Conservation (phyloP, 2,797 vertebrate genomes). For the Anguilla pacifica region DNA sequence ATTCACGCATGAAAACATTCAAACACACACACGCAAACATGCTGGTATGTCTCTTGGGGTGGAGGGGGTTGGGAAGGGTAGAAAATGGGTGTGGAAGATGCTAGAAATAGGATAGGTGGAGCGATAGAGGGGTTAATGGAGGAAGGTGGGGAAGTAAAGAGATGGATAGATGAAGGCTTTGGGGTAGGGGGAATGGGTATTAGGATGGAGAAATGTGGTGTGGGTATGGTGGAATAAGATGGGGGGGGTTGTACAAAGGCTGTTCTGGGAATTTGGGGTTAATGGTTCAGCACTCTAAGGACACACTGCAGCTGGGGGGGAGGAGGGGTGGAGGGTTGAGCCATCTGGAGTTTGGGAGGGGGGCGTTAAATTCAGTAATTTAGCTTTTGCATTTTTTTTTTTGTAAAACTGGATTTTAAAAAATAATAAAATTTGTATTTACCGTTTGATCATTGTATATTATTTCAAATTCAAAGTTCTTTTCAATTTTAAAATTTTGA, state of each 20-base stretch:
- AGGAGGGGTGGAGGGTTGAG: too few relatives aligned
- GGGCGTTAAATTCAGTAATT: neutral
- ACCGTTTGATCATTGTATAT: neutral
- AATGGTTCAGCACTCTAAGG: neutral
- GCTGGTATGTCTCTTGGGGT: too few relatives aligned
- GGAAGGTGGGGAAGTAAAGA: too few relatives aligned
- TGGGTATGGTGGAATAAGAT: neutral
- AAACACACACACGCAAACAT: too few relatives aligned
- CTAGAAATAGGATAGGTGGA: neutral
- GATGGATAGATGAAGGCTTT: neutral
- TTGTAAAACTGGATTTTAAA: neutral
- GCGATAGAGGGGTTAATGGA: neutral
- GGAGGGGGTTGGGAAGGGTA: neutral
- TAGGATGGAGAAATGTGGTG: neutral
- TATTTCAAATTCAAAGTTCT: too few relatives aligned
- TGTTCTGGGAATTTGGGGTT: neutral
- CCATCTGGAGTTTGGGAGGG: neutral
- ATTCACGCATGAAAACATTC: too few relatives aligned
- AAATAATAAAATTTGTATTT: neutral
- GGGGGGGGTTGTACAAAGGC: neutral
- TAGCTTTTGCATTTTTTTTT: neutral
- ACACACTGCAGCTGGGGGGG: neutral
- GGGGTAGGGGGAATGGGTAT: neutral
- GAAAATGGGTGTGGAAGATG: neutral
- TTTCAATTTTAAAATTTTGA: too few relatives aligned